A percentile compares a stretch with the other conserved stretches of the same genome.
phyloP scores from a whole-genome alignment of 2,113 vertebrate genomes.

The Otus sunia region DNA sequence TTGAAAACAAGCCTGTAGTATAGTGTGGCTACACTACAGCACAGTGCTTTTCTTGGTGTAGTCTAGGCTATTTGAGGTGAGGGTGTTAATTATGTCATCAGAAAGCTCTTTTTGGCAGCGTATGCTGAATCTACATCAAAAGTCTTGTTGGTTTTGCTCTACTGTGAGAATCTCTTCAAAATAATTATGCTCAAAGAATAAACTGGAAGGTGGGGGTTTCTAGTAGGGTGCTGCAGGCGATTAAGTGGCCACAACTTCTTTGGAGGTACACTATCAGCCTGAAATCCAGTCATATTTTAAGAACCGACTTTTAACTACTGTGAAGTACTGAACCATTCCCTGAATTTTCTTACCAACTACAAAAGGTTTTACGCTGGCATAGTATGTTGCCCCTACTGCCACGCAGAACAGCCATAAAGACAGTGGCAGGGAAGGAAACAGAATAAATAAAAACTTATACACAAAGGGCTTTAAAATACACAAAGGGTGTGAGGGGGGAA shows the following conservation, averaged over 20 bases:
- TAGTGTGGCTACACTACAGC: background rate
- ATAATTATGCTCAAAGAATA: background rate
- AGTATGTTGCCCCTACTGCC: background rate
- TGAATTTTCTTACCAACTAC: background rate
- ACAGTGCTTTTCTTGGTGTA: background rate
- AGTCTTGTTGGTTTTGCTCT: background rate
- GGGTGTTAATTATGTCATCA: background rate
- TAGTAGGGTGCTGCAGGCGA: background rate
- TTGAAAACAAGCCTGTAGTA: background rate
- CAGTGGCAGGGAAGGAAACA: background rate
- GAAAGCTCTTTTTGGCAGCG: background rate
- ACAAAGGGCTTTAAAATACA: background rate
- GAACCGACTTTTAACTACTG: background rate
- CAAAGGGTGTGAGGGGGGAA: accelerated
- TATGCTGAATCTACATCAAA: background rate
- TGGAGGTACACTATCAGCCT: background rate
- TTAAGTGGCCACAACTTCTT: background rate
- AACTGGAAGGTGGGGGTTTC: background rate
- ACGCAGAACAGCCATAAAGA: background rate
- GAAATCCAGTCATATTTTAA: background rate
- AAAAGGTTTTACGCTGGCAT: background rate
- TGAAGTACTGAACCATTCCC: background rate
- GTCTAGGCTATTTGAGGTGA: background rate
- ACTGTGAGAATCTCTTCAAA: background rate
- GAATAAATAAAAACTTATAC: background rate